Percentiles rank a stretch among this genome's conserved stretches.
These are phyloP conservation scores for Amiota minor DNA, from an alignment of 2,888 invertebrate species.

Conservation along the genomic window DNA sequence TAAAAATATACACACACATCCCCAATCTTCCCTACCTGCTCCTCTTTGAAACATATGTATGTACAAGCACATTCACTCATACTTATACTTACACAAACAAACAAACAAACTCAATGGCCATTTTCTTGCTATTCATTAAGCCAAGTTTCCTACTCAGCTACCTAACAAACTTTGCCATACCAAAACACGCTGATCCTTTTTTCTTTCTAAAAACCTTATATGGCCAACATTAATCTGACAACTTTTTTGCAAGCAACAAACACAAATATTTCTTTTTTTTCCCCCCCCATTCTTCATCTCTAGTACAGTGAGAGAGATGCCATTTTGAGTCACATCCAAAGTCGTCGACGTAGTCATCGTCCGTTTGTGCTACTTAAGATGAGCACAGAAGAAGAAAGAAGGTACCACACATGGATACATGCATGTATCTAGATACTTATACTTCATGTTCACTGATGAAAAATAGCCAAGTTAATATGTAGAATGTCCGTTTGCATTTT, in stretches of 20 bases:
- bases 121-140: slow-evolving; percentile 14
- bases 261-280: slow-evolving; percentile 20
- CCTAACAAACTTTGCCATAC: neutral
- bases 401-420: neutral
- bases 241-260: neutral
- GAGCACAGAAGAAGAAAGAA: slow-evolving; percentile 57
- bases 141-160: slow-evolving; percentile 1
- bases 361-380: slow-evolving; percentile 62
- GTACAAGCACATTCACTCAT: too few relatives aligned
- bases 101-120: neutral
- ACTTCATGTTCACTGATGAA: neutral
- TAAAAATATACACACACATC: slow-evolving; percentile 50
- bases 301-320: neutral
- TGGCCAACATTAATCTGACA: slow-evolving; percentile 24
- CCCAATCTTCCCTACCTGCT: too few relatives aligned
- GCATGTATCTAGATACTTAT: too few relatives aligned
- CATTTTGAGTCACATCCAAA: neutral
- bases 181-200: neutral
- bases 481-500: slow-evolving; percentile 59
- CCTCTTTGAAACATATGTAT: too few relatives aligned
- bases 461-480: slow-evolving; percentile 9
- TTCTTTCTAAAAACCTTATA: neutral
- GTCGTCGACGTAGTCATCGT: too few relatives aligned
- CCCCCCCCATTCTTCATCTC: too few relatives aligned
- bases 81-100: too few relatives aligned